A percentile compares a stretch with the other conserved stretches of the same genome.
phyloP scores from a whole-genome alignment of 2,113 vertebrate species.

The Neopipo cinnamomea region DNA sequence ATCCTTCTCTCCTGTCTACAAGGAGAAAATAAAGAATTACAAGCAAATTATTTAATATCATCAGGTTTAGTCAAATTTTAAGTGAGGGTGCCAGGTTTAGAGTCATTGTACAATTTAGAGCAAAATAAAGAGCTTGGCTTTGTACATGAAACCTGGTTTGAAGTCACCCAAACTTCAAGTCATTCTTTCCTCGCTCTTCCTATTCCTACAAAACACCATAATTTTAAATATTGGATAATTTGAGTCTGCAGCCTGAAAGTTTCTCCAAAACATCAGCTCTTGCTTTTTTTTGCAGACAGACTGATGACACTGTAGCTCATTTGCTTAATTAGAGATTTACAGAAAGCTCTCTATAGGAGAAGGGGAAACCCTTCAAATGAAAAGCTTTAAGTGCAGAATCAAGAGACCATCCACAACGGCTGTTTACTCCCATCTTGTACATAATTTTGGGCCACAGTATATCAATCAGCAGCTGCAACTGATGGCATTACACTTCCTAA shows the following conservation, averaged over 20 bases:
- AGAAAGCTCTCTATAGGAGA: background rate
- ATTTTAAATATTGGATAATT: slow-evolving; percentile 26
- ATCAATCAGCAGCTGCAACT: background rate
- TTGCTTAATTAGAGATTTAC: slow-evolving; percentile 27
- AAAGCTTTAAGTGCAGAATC: background rate
- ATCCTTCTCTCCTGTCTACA: background rate
- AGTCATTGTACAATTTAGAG: background rate
- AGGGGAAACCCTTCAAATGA: background rate
- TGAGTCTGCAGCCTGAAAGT: background rate
- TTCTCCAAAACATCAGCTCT: background rate
- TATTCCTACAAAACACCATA: background rate
- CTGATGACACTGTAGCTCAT: slow-evolving; percentile 17
- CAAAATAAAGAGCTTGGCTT: background rate
- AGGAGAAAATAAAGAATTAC: background rate
- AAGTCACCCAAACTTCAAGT: background rate
- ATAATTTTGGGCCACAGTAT: background rate
- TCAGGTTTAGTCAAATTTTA: background rate
- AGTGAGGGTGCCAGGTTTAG: background rate
- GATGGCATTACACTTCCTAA: background rate
- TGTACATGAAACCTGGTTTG: background rate
- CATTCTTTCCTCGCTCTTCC: background rate
- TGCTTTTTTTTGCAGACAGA: background rate
- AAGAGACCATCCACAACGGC: background rate
- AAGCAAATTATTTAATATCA: background rate
- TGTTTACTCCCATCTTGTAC: background rate